Conservation (phyloP, 2,888 invertebrate species). For the Sericinus montela region DNA sequence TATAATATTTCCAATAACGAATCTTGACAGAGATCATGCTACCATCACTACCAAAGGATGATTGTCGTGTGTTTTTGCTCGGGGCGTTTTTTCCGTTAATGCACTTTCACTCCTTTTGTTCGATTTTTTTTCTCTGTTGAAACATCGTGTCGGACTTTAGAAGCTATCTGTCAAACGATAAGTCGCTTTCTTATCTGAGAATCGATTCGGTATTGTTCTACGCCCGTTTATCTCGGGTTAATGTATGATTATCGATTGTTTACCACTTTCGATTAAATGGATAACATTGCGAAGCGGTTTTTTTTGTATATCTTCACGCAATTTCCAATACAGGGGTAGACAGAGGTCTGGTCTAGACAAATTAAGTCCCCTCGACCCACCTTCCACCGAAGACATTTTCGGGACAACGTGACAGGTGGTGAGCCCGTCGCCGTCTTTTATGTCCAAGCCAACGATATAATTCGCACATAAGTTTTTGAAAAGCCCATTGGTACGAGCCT, state of each 20-base stretch:
- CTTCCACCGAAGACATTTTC: too few relatives aligned
- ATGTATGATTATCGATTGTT: slow-evolving; percentile 39
- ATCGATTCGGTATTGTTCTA: slow-evolving; percentile 40
- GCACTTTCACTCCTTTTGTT: slow-evolving; percentile 70
- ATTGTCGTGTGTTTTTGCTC: slow-evolving; percentile 38
- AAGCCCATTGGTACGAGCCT: too few relatives aligned
- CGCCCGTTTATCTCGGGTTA: slow-evolving; percentile 35
- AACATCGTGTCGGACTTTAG: slow-evolving; percentile 51
- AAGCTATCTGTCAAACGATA: slow-evolving; percentile 45
- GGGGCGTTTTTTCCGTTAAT: slow-evolving; percentile 31
- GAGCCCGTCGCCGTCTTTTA: too few relatives aligned
- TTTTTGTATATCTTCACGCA: too few relatives aligned
- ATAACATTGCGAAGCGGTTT: slow-evolving; percentile 15
- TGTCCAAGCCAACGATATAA: too few relatives aligned
- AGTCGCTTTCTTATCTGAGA: slow-evolving; percentile 52
- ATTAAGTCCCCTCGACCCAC: too few relatives aligned
- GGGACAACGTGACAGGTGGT: too few relatives aligned
- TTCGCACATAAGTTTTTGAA: too few relatives aligned
- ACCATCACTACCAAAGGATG: slow-evolving; percentile 22
- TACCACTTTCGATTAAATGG: slow-evolving; percentile 26
- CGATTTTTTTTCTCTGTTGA: slow-evolving; percentile 48
- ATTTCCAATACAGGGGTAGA: too few relatives aligned
- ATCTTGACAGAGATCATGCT: slow-evolving; percentile 28
- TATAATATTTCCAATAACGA: slow-evolving; percentile 22
- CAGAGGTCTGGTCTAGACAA: too few relatives aligned